Evolutionary conservation across 30 jellyfish, hydroid and myxozoan genomes (phyloP).

Genomic region (Aurelia sp.): DNA sequence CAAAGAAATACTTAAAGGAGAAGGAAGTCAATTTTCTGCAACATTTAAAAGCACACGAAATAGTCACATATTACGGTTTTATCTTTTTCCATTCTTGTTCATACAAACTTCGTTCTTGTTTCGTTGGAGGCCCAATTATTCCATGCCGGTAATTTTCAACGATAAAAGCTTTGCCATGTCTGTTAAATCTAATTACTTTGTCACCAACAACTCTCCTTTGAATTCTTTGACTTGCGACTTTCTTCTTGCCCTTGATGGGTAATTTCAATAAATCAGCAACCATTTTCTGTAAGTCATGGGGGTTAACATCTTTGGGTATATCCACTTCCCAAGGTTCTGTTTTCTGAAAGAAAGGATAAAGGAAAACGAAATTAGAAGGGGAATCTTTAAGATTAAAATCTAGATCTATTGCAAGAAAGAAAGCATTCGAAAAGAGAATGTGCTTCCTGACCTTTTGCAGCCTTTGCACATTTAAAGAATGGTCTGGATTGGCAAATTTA

Average conservation of each 20-base stretch:
- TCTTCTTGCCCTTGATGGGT: background rate
- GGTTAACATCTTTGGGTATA: slow-evolving; percentile 44
- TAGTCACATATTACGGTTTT: slow-evolving; percentile 5
- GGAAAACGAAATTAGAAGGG: background rate
- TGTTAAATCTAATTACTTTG: slow-evolving; percentile 75
- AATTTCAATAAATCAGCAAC: slow-evolving; percentile 18
- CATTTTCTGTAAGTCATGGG: slow-evolving; percentile 30
- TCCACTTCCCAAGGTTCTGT: slow-evolving; percentile 92
- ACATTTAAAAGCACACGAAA: no score
- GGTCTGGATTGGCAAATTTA: no score
- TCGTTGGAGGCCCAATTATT: slow-evolving; percentile 72
- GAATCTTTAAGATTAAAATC: no score
- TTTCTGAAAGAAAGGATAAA: slow-evolving; percentile 53
- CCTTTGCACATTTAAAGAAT: no score
- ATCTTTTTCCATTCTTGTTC: slow-evolving; percentile 75
- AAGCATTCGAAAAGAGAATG: no score
- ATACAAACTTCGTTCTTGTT: slow-evolving; percentile 48
- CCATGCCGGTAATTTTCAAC: slow-evolving; percentile 74
- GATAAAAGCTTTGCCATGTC: slow-evolving; percentile 87
- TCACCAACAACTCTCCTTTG: slow-evolving; percentile 66
- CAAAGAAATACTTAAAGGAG: no score
- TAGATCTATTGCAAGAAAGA: no score
- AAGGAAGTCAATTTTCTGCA: no score
- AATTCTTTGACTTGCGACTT: slow-evolving; percentile 3
- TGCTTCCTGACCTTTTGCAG: no score